phyloP scores from a whole-genome alignment of 2,113 vertebrate species.

The Marcusenius ussheri region DNA sequence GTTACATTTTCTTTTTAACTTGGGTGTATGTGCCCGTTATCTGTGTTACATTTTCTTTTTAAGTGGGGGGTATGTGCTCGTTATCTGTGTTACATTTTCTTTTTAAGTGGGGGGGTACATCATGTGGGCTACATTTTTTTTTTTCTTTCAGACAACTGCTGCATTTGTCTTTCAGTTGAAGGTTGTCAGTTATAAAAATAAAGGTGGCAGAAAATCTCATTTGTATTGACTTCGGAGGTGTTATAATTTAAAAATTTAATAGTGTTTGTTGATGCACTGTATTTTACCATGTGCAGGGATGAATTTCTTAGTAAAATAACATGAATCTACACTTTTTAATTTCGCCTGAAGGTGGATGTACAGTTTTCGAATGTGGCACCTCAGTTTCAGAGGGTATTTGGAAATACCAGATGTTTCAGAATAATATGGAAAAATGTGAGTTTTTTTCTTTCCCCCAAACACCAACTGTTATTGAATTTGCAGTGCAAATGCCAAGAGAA shows the following conservation, averaged over 20 bases:
- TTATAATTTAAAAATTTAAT: not conserved
- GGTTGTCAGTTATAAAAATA: not conserved
- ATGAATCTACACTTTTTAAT: not conserved
- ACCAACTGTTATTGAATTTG: not conserved
- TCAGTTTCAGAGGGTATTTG: not conserved
- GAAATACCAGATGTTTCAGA: not conserved
- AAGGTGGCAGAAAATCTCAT: not conserved
- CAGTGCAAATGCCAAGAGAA: not conserved
- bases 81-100: too few relatives aligned
- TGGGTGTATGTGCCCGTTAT: not conserved
- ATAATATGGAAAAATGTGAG: not conserved
- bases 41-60: fast-evolving
- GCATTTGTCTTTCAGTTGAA: not conserved
- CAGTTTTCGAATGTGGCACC: not conserved
- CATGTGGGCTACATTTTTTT: not conserved
- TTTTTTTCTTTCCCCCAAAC: not conserved
- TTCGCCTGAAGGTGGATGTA: not conserved
- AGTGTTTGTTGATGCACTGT: not conserved
- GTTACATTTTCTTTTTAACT: too few relatives aligned
- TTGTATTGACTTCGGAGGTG: not conserved
- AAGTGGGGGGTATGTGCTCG: too few relatives aligned
- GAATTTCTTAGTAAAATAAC: not conserved
- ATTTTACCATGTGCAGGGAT: not conserved
- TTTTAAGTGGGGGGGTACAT: too few relatives aligned
- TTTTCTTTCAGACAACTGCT: not conserved